Evolutionary conservation across 2,888 invertebrate genomes (phyloP).

Genomic region (Ormyrus pomaceus): DNA sequence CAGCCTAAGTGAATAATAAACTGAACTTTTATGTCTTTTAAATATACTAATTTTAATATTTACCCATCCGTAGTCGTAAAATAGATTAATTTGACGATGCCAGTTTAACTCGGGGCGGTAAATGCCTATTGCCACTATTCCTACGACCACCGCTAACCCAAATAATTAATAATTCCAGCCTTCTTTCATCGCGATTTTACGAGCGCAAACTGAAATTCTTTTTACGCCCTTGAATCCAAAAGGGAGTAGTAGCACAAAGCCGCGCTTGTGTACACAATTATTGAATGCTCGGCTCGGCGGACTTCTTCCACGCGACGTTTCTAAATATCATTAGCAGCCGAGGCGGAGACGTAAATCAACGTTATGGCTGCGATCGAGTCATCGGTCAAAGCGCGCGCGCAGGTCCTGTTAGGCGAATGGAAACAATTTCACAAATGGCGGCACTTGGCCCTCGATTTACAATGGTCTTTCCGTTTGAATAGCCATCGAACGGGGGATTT

Average conservation of each 20-base stretch:
- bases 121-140: background rate
- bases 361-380: slow-evolving; percentile 52
- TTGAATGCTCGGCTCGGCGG: slow-evolving; percentile 9
- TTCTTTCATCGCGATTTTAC: slow-evolving; percentile 28
- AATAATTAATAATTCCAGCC: slow-evolving; percentile 28
- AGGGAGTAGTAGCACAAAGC: background rate
- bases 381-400: slow-evolving; percentile 51
- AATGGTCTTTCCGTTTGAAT: slow-evolving; percentile 58
- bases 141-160: background rate
- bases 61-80: background rate
- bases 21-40: slow-evolving; percentile 31
- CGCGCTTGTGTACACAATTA: slow-evolving; percentile 10
- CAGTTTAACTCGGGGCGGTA: background rate
- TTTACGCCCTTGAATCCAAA: slow-evolving; percentile 4
- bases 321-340: slow-evolving; percentile 55
- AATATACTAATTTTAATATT: slow-evolving; percentile 15
- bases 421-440: slow-evolving; percentile 66
- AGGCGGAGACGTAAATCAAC: slow-evolving; percentile 46
- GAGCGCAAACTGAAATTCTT: slow-evolving; percentile 30
- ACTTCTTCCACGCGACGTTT: slow-evolving; percentile 23
- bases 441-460: slow-evolving; percentile 63
- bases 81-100: background rate
- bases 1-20: background rate
- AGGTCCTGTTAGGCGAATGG: slow-evolving; percentile 60
- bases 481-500: slow-evolving; percentile 47